phyloP scores from a whole-genome alignment of 2,888 invertebrate species.

The Ctenicera cuprea region DNA sequence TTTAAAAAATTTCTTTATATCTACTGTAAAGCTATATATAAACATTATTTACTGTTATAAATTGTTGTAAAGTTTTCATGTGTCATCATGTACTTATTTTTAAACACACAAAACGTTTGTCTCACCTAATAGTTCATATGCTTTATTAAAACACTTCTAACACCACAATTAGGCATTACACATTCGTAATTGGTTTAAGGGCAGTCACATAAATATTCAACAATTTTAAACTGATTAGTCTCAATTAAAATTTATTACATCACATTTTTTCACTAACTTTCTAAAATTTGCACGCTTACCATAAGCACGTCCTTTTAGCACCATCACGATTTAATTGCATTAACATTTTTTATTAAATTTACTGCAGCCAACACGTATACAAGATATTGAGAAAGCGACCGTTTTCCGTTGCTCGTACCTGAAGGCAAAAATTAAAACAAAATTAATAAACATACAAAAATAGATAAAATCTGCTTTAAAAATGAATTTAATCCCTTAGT shows the following conservation, averaged over 20 bases:
- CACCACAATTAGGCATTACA: constrained; percentile 50
- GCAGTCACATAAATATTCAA: constrained; percentile 50
- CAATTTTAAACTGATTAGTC: constrained; percentile 48
- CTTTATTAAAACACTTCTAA: constrained; percentile 48
- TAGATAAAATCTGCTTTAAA: neutral
- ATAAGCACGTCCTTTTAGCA: constrained; percentile 43
- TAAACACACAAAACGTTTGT: constrained; percentile 39
- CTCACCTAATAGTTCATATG: constrained; percentile 32
- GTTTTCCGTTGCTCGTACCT: constrained; percentile 56
- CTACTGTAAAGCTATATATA: constrained; percentile 46
- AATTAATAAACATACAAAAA: neutral
- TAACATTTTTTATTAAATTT: constrained; percentile 41
- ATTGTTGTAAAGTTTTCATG: constrained; percentile 22
- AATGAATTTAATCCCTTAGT: no score
- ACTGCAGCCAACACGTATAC: constrained; percentile 32
- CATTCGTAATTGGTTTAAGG: constrained; percentile 45
- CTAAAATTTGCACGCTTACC: constrained; percentile 38
- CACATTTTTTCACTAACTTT: constrained; percentile 50
- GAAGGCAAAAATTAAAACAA: constrained; percentile 14
- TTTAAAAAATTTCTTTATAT: constrained; percentile 25
- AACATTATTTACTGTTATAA: constrained; percentile 43
- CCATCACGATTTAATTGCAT: constrained; percentile 47
- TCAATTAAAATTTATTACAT: constrained; percentile 51
- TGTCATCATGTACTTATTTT: constrained; percentile 33
- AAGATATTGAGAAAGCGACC: constrained; percentile 48